Base-by-base conservation (phyloP, 2,888 invertebrate genomes). In the Lasioglossum lativentre region DNA sequence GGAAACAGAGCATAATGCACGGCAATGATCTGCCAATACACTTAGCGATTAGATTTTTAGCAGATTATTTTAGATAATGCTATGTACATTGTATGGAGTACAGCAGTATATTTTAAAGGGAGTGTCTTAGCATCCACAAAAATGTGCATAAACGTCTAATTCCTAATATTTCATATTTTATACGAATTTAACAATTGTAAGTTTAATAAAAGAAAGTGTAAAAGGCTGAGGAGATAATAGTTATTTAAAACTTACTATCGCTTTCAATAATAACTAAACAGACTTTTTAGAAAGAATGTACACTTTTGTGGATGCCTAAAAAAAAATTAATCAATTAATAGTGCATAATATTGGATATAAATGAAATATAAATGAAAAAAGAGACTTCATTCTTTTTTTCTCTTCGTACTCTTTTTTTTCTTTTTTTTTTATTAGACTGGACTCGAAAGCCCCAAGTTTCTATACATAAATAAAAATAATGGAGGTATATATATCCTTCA, bases 1-100 rank as follows among this genome's bases (percentile, higher is more conserved):
- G 66, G 95, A 95, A 88, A 95, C 95, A 5, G 95, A 95, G 86
- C 95, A 95, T 81, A 95, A 95, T 82, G 95, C 95, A 85, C 94
- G 95, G 84, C 95, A 95, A 93, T 95, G 94, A 95, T 94, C 90
- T 91, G 91, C 84, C 90, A 90, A 85, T 87, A 88, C 78, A 73
- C 85, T 87, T 92, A 92, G 90, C 78, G 76, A 85, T 79, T 93
- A 93, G 91, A 91, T 88, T 91, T 87, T 82, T 91, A 91, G 91
- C 86, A 84, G 88, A 89, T 89, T 90, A 87, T 89, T 91, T 91
- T 89, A 88, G 77, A 83, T 86, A 85, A 87, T 86, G 83, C 87
- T 89, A 83, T 90, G 83, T 89, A 90, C 79, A 73, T 90, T 86
- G 80, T 90, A 87, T 89, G 75, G 74, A 87, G 83, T 89, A 89